Evolutionary conservation across 2,888 invertebrate genomes (phyloP), one percentile per base, ranked within the genome.

Genomic region (Tipula lateralis): DNA sequence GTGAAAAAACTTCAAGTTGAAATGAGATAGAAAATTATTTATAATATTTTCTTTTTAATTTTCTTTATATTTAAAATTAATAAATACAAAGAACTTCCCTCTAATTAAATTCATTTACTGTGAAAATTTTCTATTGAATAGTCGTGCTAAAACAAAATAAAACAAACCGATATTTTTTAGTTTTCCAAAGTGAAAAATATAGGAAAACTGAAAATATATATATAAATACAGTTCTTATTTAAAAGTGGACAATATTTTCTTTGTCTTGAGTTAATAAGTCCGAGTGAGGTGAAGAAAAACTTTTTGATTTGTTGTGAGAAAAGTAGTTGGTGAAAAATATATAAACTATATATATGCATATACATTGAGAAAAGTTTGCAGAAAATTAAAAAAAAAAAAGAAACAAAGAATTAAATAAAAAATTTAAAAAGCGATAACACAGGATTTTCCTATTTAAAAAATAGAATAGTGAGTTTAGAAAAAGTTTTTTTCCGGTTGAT

Each of bases 61-160:
- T 66, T 66, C 66, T 66, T 66, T 66, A 66, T 66, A 82, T 82
- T 29, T 82, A 29, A 82, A 82, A 32, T 82, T 82, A 30, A 82
- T 82, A 82, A 82, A 82, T 82, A 82, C 82, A 82, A 82, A 29
- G 82, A 30, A 82, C 30, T 32, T 30, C 30, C 30, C 16, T 16
- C 82, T 30, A 82, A 82, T 82, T 82, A 29, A 82, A 82, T 16
- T 82, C 82, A 82, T 82, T 82, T 82, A 82, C 82, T 82, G 29
- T 30, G 16, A 82, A 82, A 29, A 82, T 32, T 82, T 82, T 32
- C 82, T 82, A 82, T 82, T 82, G 82, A 30, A 82, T 30, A 82
- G 82, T 30, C 16, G 82, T 2, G 82, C n/a, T 30, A n/a, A 30
- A 30, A 82, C n/a, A 81, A 82, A 30, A 82, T 30, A n/a, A 82